Base-by-base conservation (phyloP, 2,888 invertebrate genomes). In the Clusia tigrina region DNA sequence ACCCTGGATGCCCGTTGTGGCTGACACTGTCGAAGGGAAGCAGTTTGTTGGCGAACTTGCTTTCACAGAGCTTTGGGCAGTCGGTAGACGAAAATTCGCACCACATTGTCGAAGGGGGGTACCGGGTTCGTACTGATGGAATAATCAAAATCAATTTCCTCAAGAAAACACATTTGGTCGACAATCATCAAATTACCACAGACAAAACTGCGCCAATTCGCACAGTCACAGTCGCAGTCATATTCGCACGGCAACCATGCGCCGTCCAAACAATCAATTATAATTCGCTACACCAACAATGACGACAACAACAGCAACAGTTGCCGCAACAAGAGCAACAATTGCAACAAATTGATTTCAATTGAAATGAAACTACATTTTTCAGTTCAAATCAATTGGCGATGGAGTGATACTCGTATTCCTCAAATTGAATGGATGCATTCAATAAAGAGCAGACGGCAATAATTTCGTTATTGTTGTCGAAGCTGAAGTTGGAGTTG, bases 301-400 rank as follows among this genome's bases (percentile, higher is more conserved):
- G 53, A 2, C 32, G 25, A 12, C 26, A 22, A 54, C 37, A 20
- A 53, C 53, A 54, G 23, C 20, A 17, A 54, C 54, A 54, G 18
- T 25, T n/a, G n/a, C n/a, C n/a, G n/a, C n/a, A 25, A 54, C 3
- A 25, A 54, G 15, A 54, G 2, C 54, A 26, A 15, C 69, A 67
- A 67, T 69, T 67, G 65, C 69, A 69, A 69, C 77, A 77, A 77
- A 74, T 77, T 67, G 68, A 72, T 76, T 72, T 77, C 76, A 75
- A 75, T 72, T 67, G 70, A 74, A 65, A 64, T 67, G 56, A 69
- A 64, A 65, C 74, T 77, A 77, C 54, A 60, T 54, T 60, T 60
- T 54, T 60, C 59, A 60, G 54, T 46, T 60, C 42, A 54, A 60
- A 60, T 54, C 59, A 54, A 60, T 54, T 42, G 15, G 22, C 15